Percentiles rank a stretch among this genome's conserved stretches.
phyloP scores from a whole-genome alignment of 1,140 invertebrate genomes.

The Papilio machaon region DNA sequence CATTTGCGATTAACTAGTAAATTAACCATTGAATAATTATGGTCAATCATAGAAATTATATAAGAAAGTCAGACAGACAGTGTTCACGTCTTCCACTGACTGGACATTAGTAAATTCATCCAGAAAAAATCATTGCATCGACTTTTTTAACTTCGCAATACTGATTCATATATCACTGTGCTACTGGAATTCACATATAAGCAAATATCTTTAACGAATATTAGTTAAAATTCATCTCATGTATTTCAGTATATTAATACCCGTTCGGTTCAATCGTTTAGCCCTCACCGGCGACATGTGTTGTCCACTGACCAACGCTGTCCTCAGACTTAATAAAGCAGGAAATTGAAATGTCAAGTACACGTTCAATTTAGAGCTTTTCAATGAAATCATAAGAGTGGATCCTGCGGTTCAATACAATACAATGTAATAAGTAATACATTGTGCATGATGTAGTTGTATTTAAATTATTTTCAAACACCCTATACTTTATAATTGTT shows the following conservation, averaged over 20 bases:
- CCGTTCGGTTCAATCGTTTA: neutral
- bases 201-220: neutral
- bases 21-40: too few species aligned
- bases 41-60: too few species aligned
- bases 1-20: too few species aligned
- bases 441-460: neutral
- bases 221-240: neutral
- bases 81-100: too few species aligned
- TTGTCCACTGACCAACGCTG: conserved; percentile 43
- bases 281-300: conserved; percentile 16
- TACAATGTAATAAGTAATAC: conserved; percentile 23
- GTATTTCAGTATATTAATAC: conserved; percentile 11
- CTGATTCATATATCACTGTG: neutral
- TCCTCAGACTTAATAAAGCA: conserved; percentile 44
- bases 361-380: conserved; percentile 49
- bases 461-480: conserved; percentile 17
- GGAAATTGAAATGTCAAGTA: conserved; percentile 73
- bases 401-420: conserved; percentile 6
- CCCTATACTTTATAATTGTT: conserved; percentile 5
- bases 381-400: conserved; percentile 37
- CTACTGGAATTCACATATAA: neutral
- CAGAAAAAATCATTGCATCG: too few species aligned
- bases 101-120: too few species aligned
- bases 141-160: too few species aligned
- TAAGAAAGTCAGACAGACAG: too few species aligned